Evolutionary conservation across 2,888 invertebrate species (phyloP), one percentile per base, ranked within the genome.

Genomic region (Drosophila paracracens): DNA sequence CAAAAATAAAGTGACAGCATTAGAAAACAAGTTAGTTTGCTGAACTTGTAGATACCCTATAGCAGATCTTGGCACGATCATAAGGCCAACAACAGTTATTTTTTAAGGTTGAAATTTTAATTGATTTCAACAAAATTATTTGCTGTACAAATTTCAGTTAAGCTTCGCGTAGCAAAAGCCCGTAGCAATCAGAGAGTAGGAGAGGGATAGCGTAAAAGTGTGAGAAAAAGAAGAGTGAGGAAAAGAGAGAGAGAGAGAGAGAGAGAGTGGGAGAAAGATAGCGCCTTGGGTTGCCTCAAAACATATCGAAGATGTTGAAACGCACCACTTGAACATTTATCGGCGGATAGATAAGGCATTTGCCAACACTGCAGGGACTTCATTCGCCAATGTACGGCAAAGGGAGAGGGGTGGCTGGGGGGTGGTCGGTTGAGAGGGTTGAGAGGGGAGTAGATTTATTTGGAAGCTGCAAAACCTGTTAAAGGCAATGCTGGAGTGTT

Each of bases 401-500:
- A 3, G 2, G 1, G 3, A 4, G n/a, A 8, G 58, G 13, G 2
- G 27, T 21, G 33, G 52, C 2, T 1, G 13, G 18, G 21, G 8
- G 7, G 11, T 11, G 25, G 35, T 4, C 4, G 13, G 52, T 8
- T 13, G 21, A 6, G 13, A 13, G 13, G 25, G 18, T 11, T 10
- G 13, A 31, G 13, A 4, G 29, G 18, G 36, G 36, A 36, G 46
- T 7, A 16, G 25, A 16, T 18, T 21, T 7, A 7, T 29, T 27
- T 62, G 62, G 54, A 70, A 66, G 56, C 59, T 61, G 57, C 35
- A 81, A 78, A 62, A 72, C 69, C 69, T 77, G 76, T 82, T 66
- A 86, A 74, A 83, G 83, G 67, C 79, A 79, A 48, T 72, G 67
- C 62, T 58, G 25, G 38, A 67, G 54, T 43, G 16, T 25, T 74